Base-by-base conservation (phyloP, 1,140 invertebrate genomes). In the Ephestia elutella region DNA sequence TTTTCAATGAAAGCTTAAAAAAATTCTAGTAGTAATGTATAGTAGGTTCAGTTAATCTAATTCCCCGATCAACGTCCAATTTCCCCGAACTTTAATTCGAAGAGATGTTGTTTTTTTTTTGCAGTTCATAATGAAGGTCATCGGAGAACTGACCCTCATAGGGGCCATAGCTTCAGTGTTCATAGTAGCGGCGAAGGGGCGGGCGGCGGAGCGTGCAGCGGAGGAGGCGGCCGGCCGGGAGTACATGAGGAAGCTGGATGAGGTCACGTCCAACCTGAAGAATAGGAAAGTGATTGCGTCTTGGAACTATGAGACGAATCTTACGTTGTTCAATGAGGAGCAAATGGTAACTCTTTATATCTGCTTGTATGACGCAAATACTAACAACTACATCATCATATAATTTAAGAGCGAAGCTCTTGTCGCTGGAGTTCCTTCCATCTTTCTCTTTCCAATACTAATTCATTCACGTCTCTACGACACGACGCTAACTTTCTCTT, bases 271-370 rank as follows among this genome's bases (percentile, higher is more conserved):
- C 0, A 86, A 89, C 64, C 90, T 90, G 65, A 89, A 79, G 44
- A 92, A 93, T 65, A 89, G 89, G 30, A 75, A 80, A 4, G 82
- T 87, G 0, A 66, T 91, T 0, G 92, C 91, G 0, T 71, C 90
- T 1, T 96, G 94, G 94, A 86, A 90, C n/a, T 96, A 94, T 68
- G 90, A 91, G 11, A 93, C 93, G 0, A 94, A 96, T 76, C 90
- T 96, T 13, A 95, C 93, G 0, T 89, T 91, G 30, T 86, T 90
- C 30, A 95, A 94, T 78, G 89, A 93, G n/a, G 87, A 90, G 35
- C 80, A 78, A 44, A 90, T 92, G 75, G 90, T 91, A 69, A 80
- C 20, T 0, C 1, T 8, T 44, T 44, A 13, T 5, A 11, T 11
- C 32, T 44, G 38, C 38, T 44, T 44, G 13, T 44, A 25, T 25